phyloP scores from a whole-genome alignment of 2,797 vertebrate species.

The Microhierax caerulescens region DNA sequence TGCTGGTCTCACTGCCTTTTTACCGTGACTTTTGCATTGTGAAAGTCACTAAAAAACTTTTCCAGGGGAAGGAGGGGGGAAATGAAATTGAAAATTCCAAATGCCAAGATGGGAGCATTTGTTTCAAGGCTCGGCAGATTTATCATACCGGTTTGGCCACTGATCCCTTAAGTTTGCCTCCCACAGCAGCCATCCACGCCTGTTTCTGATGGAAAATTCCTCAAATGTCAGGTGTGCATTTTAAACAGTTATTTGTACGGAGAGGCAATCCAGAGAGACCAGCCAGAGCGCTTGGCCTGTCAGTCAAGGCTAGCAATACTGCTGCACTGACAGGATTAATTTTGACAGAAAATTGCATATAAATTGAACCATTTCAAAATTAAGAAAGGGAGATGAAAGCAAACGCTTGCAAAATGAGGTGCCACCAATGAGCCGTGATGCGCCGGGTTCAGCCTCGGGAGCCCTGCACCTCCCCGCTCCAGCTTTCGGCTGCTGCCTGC shows the following conservation, averaged over 20 bases:
- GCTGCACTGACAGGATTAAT: not conserved
- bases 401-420: not conserved
- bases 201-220: not conserved
- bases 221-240: conserved; percentile 2
- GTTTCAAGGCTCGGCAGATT: not conserved
- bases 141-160: not conserved
- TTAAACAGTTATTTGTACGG: not conserved
- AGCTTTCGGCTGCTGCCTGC: accelerated
- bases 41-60: not conserved
- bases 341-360: conserved; percentile 31
- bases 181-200: not conserved
- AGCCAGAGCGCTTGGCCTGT: not conserved
- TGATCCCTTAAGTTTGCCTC: not conserved
- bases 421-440: accelerated
- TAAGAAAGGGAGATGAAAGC: not conserved
- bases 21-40: not conserved
- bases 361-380: conserved; percentile 20
- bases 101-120: accelerated
- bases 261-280: not conserved
- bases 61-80: not conserved
- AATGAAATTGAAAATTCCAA: not conserved
- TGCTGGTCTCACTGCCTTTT: not conserved
- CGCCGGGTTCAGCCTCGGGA: accelerated
- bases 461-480: not conserved
- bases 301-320: not conserved